Base-by-base conservation (phyloP, 2,888 invertebrate species). In the Timema podura region DNA sequence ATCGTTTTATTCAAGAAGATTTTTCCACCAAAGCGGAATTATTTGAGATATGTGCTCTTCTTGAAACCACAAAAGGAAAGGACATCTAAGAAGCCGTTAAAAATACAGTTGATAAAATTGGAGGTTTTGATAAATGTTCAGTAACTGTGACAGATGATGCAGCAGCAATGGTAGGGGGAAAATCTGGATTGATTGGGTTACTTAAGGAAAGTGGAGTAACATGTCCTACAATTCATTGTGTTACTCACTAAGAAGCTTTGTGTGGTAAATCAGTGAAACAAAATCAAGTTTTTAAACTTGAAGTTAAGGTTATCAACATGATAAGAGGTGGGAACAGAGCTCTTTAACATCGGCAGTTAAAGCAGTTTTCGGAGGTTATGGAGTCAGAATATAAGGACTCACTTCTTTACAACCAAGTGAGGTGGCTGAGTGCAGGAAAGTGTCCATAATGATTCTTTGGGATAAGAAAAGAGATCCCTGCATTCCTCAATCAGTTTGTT, bases 181-280 rank as follows among this genome's bases (percentile, higher is more conserved):
- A 68, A n/a, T 47, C 13, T 57, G 68, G 68, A 10, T 16, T 68
- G 47, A 44, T 54, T 54, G 67, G 51, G 8, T n/a, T 54, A 51
- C 10, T 54, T 6, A 54, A 11, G 9, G 45, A 67, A 67, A 54
- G 54, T 13, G 30, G 54, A n/a, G 45, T 13, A 2, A 54, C 11
- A 7, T 67, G 51, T 45, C 67, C 67, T n/a, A 54, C 54, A 45
- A 54, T 67, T 30, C 44, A 67, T 30, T 44, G 57, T 57, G 44
- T 67, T n/a, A 67, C 54, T 67, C 67, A 67, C 57, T 44, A 54
- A 51, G 57, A 67, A 46, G 6, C 68, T 48, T 54, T 67, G 45
- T 67, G 57, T 54, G 67, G 45, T 51, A 67, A 67, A 47, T 67
- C 44, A 45, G 30, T 67, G 51, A 67, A 67, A 67, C 51, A 67